A percentile compares a stretch with the other conserved stretches of the same genome.
Conservation (phyloP, 2,888 invertebrate species). For the Ichneumoninae sp. region DNA sequence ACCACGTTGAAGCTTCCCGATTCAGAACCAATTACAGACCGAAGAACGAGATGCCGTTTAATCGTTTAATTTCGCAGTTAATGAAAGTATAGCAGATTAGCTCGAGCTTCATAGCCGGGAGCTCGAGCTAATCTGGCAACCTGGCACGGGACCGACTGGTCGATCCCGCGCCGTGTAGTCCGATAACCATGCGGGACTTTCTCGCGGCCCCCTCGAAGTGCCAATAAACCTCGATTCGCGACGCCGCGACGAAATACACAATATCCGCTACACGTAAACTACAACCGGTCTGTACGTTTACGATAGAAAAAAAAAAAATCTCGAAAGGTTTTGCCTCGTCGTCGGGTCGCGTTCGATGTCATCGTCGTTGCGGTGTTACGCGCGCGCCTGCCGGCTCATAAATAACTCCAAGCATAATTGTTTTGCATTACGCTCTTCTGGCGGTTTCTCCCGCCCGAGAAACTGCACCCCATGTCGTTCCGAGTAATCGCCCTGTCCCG, state of each 20-base stretch:
- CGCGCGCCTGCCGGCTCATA: constrained; percentile 53
- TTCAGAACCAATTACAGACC: not conserved
- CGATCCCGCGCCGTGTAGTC: not conserved
- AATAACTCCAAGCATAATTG: constrained; percentile 70
- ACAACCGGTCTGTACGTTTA: constrained; percentile 1
- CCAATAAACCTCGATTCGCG: constrained; percentile 51
- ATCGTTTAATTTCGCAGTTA: not conserved
- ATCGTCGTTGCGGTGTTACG: constrained; percentile 23
- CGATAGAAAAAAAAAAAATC: constrained; percentile 2
- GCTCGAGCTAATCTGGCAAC: too few relatives aligned
- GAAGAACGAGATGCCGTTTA: not conserved
- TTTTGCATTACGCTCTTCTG: constrained; percentile 69
- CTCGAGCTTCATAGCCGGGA: not conserved
- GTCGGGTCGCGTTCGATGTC: constrained; percentile 31
- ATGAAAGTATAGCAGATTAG: not conserved
- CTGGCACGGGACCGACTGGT: too few relatives aligned
- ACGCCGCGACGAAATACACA: constrained; percentile 36
- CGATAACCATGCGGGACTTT: constrained; percentile 23
- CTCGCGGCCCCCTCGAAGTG: constrained; percentile 24
- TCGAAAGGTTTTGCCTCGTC: constrained; percentile 25
- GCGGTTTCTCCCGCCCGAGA: constrained; percentile 46
- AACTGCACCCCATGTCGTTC: constrained; percentile 15
- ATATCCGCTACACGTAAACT: constrained; percentile 10
- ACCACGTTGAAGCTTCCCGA: not conserved
- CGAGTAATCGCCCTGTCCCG: constrained; percentile 36